These are phyloP conservation scores for Forbesichthys papilliferus DNA, from an alignment of 2,113 vertebrate species.

Conservation along the genomic window DNA sequence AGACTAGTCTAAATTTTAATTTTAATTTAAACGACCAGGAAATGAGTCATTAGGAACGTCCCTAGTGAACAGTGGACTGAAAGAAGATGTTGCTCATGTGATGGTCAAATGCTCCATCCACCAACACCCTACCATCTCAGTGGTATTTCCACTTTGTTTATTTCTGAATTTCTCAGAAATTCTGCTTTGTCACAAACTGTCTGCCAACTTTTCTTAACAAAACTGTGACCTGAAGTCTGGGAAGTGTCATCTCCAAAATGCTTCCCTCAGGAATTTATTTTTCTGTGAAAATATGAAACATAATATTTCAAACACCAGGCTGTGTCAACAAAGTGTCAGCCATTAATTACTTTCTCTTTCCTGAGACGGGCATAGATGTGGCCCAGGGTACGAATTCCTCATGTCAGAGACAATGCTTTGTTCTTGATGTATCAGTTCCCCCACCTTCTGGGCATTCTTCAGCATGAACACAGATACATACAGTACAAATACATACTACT, in stretches of 20 bases:
- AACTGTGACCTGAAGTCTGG: background rate
- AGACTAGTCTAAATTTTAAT: no score
- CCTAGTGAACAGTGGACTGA: no score
- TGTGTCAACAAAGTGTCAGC: constrained; percentile 36
- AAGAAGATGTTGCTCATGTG: no score
- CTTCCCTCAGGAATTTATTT: constrained; percentile 15
- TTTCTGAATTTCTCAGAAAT: no score
- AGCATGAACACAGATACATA: background rate
- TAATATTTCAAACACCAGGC: constrained; percentile 27
- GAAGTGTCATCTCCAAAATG: constrained; percentile 40
- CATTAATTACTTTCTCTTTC: constrained; percentile 42
- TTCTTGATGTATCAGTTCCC: constrained; percentile 22
- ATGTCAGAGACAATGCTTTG: constrained; percentile 27
- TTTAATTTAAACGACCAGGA: no score
- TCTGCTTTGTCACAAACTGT: no score
- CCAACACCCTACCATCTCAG: no score
- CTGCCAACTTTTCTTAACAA: background rate
- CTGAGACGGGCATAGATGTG: constrained; percentile 23
- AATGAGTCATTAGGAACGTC: no score
- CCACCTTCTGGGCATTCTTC: background rate
- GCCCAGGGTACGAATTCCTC: constrained; percentile 14
- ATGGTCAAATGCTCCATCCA: no score
- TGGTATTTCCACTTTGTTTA: no score
- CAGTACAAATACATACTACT: background rate
- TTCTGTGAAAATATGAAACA: constrained; percentile 11